Evolutionary conservation across 2,888 invertebrate genomes (phyloP).

Genomic region (Nemoura dubitans): DNA sequence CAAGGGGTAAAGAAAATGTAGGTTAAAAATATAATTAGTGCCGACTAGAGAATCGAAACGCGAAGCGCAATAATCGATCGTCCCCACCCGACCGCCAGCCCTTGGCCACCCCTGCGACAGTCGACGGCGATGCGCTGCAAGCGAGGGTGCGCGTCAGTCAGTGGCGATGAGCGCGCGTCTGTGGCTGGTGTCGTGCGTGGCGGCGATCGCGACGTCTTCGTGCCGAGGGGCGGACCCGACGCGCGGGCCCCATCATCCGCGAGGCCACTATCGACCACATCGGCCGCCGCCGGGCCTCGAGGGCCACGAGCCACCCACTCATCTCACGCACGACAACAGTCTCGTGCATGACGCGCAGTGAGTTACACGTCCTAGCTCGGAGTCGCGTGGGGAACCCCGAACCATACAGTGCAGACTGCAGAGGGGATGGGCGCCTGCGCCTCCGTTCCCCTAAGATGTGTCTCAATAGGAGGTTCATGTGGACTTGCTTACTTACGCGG

Average conservation of each 20-base stretch:
- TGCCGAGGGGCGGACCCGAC: constrained; percentile 55
- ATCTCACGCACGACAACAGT: constrained; percentile 75
- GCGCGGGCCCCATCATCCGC: constrained; percentile 74
- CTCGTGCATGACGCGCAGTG: constrained; percentile 81
- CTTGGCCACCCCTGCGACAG: background rate
- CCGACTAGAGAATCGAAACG: no score
- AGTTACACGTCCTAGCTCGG: constrained; percentile 53
- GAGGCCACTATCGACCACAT: constrained; percentile 70
- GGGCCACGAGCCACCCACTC: constrained; percentile 30
- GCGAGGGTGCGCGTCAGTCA: background rate
- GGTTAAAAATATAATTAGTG: no score
- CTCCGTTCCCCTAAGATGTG: no score
- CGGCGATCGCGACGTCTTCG: constrained; percentile 51
- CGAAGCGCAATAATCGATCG: no score
- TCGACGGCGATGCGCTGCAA: background rate
- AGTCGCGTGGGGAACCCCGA: no score
- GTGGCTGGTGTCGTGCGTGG: constrained; percentile 50
- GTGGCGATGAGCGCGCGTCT: constrained; percentile 13
- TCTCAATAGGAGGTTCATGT: no score
- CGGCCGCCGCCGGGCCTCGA: constrained; percentile 41
- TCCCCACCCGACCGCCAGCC: background rate
- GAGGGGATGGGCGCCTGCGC: no score
- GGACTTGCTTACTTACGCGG: no score
- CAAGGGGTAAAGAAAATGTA: no score
- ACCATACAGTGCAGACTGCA: no score